Conservation (phyloP, 92 coral and sea anemone species). For the Palythoa grandis region DNA sequence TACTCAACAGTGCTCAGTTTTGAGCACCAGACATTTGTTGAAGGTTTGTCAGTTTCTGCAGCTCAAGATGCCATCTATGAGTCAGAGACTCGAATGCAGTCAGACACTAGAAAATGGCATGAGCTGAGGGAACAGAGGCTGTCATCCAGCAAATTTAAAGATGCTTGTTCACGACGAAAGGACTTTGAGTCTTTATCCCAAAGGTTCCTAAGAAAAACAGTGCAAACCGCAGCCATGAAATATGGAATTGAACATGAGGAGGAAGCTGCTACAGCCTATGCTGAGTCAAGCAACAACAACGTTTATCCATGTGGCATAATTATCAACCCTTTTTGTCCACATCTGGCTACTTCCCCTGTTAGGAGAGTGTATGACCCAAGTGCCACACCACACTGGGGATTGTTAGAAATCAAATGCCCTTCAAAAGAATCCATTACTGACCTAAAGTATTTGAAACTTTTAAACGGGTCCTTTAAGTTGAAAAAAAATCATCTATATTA, state of each 20-base stretch:
- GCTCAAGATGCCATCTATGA: conserved; percentile 5
- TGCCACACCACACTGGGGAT: conserved; percentile 18
- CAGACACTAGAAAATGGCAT: conserved; percentile 39
- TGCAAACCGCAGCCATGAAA: conserved; percentile 35
- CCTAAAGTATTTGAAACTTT: background rate
- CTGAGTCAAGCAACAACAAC: background rate
- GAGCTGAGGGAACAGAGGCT: conserved; percentile 23
- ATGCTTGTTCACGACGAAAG: conserved; percentile 25
- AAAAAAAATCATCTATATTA: conserved; percentile 34
- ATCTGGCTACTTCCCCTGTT: conserved; percentile 45
- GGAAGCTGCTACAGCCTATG: conserved; percentile 42
- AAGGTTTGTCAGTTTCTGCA: conserved; percentile 11
- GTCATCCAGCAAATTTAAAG: conserved; percentile 4
- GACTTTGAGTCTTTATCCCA: conserved; percentile 30
- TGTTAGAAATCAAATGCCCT: conserved; percentile 15
- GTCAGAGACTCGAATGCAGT: conserved; percentile 4
- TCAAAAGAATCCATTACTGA: background rate
- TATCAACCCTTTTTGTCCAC: conserved; percentile 36
- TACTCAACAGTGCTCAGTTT: background rate
- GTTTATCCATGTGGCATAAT: conserved; percentile 34
- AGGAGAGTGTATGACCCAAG: conserved; percentile 42
- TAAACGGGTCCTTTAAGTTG: background rate
- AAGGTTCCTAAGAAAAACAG: no score
- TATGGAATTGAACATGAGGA: conserved; percentile 44
- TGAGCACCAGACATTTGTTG: conserved; percentile 1